phyloP scores from a whole-genome alignment of 1,140 invertebrate species.

The Sipha flava region DNA sequence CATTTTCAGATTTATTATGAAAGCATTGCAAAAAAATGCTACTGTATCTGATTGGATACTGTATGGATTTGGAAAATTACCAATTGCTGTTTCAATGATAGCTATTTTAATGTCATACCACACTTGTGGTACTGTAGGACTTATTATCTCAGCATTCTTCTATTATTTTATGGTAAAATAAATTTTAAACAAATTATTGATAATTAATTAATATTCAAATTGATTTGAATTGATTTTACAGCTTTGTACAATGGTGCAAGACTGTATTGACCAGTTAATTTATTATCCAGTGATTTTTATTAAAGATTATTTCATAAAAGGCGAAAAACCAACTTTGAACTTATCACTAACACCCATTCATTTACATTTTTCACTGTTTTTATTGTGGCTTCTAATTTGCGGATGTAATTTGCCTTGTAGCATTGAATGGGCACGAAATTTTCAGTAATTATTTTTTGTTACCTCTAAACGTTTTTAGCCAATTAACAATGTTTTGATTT shows the following conservation, averaged over 20 bases:
- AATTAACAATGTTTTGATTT: not conserved
- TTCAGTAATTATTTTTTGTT: not conserved
- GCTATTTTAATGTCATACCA: not conserved
- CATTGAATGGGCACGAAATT: constrained; percentile 25
- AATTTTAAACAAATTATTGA: not conserved
- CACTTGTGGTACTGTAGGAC: constrained; percentile 13
- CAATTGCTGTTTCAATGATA: constrained; percentile 1
- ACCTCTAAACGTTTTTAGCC: not conserved
- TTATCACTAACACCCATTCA: not conserved
- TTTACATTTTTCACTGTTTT: constrained; percentile 25
- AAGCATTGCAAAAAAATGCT: not conserved
- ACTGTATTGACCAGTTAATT: constrained; percentile 8
- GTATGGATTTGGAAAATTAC: constrained; percentile 18
- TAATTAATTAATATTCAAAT: not conserved
- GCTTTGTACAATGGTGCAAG: constrained; percentile 2
- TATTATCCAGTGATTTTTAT: constrained; percentile 1
- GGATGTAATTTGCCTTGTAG: constrained; percentile 10
- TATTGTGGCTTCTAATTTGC: not conserved
- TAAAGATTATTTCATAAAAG: constrained; percentile 24
- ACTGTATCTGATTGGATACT: not conserved
- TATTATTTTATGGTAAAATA: constrained; percentile 20
- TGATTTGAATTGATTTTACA: not conserved
- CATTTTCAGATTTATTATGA: constrained; percentile 14
- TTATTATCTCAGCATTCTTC: constrained; percentile 14
- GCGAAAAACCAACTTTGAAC: not conserved